phyloP scores from a whole-genome alignment of 92 coral and sea anemone species.

The Pocillopora grandis region DNA sequence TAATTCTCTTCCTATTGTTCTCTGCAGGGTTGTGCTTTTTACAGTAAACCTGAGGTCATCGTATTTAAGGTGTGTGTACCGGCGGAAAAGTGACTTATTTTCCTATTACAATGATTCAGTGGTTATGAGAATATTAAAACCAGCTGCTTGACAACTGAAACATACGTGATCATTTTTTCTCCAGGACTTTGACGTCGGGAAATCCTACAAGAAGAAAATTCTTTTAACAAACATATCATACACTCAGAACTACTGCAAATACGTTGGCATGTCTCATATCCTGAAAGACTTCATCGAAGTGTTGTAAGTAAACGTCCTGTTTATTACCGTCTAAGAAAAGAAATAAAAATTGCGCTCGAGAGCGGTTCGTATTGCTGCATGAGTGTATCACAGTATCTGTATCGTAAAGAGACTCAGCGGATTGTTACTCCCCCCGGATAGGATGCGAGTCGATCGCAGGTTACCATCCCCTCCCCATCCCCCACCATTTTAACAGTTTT shows the following conservation, averaged over 20 bases:
- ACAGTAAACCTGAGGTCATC: conserved; percentile 98
- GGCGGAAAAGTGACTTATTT: not conserved
- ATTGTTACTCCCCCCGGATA: no score
- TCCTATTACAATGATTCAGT: not conserved
- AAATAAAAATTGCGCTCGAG: no score
- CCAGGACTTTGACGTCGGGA: conserved; percentile 97
- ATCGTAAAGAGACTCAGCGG: no score
- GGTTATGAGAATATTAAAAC: not conserved
- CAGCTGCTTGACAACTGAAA: not conserved
- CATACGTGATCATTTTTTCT: not conserved
- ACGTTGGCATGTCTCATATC: conserved; percentile 92
- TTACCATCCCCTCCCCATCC: no score
- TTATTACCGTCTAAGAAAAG: no score
- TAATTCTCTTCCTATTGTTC: not conserved
- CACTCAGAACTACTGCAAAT: conserved; percentile 98
- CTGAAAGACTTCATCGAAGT: conserved; percentile 94
- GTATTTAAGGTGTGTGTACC: conserved; percentile 77
- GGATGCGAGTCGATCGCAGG: no score
- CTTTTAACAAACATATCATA: conserved; percentile 93
- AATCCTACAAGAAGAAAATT: conserved; percentile 91
- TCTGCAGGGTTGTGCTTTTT: conserved; percentile 97
- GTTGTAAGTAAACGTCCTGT: conserved; percentile 70
- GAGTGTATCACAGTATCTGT: no score
- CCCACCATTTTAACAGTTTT: no score
- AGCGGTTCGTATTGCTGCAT: no score